A percentile compares a stretch with the other conserved stretches of the same genome.
These are phyloP conservation scores for Amphiprion percula DNA, from an alignment of 2,113 vertebrate species.

Conservation along the genomic window DNA sequence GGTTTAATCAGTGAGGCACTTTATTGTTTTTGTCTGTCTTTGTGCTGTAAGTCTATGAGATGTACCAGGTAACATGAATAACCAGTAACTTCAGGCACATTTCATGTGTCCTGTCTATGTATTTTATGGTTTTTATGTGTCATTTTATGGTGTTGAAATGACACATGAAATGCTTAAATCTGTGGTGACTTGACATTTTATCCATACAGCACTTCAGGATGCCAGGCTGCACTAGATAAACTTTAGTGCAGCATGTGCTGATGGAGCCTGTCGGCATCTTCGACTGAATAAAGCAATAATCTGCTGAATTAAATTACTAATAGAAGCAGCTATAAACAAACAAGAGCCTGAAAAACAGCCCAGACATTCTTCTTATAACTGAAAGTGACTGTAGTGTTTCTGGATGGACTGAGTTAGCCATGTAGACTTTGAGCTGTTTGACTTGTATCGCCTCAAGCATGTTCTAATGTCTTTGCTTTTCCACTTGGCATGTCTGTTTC, in stretches of 20 bases:
- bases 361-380: neutral
- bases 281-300: neutral
- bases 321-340: slow-evolving; percentile 1
- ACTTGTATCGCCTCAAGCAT: slow-evolving; percentile 12
- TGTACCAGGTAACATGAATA: no score
- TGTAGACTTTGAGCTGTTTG: slow-evolving; percentile 1
- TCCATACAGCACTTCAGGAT: no score
- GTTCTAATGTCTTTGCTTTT: slow-evolving; percentile 31
- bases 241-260: neutral
- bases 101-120: no score
- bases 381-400: neutral
- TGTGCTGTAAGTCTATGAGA: no score
- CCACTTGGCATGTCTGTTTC: slow-evolving; percentile 37
- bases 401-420: slow-evolving; percentile 1
- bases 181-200: no score
- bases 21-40: no score
- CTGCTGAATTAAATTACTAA: neutral
- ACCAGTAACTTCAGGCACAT: no score
- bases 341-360: neutral
- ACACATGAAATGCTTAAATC: no score
- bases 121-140: no score
- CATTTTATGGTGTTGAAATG: no score
- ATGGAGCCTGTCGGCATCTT: neutral
- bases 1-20: no score
- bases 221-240: neutral